Evolutionary conservation across 64 coral and sea anemone species (phyloP).

Genomic region (Cladopsammia gracilis): DNA sequence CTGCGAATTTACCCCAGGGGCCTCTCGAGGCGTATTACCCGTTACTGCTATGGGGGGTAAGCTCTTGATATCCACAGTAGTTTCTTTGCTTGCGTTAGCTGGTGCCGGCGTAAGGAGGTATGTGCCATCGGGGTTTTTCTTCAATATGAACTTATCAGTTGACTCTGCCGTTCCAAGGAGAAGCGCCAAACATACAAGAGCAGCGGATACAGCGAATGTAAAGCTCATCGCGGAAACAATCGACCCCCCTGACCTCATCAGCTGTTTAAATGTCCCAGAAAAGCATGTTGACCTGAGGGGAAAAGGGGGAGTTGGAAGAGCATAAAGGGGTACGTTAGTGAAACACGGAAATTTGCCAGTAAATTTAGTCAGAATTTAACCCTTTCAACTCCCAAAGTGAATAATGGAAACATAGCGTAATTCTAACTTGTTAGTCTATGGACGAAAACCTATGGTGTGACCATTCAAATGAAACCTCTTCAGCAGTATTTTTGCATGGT

Average conservation of each 20-base stretch:
- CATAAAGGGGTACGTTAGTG: no score
- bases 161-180: background rate
- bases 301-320: background rate
- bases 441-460: no score
- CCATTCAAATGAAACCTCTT: no score
- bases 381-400: no score
- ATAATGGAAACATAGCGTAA: no score
- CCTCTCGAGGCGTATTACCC: constrained; percentile 36
- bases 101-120: constrained; percentile 69
- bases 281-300: background rate
- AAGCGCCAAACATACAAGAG: background rate
- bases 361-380: no score
- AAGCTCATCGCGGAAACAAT: background rate
- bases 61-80: constrained; percentile 69
- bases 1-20: constrained; percentile 87
- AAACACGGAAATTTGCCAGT: no score
- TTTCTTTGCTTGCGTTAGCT: constrained; percentile 32
- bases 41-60: constrained; percentile 83
- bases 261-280: background rate
- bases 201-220: background rate
- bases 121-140: constrained; percentile 58
- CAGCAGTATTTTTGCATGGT: no score
- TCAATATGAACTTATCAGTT: constrained; percentile 53
- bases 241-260: background rate
- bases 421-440: no score